phyloP scores from a whole-genome alignment of 1,140 invertebrate genomes.

The Orius laevigatus region DNA sequence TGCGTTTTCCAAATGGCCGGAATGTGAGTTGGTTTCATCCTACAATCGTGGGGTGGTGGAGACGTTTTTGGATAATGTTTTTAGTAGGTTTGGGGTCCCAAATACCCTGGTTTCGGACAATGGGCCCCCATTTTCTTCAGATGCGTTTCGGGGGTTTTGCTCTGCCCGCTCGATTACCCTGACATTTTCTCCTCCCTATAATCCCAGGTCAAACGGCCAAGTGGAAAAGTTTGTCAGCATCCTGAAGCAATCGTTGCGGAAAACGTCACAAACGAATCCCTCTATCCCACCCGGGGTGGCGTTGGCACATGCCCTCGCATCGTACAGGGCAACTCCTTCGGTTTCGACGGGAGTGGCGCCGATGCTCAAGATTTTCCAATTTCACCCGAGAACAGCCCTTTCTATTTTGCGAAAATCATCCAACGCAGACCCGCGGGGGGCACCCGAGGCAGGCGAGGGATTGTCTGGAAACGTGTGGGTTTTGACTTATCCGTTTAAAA shows the following conservation, averaged over 20 bases:
- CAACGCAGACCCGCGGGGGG: no score
- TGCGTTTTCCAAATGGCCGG: conserved; percentile 8
- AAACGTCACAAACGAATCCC: neutral
- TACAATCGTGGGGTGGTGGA: conserved; percentile 4
- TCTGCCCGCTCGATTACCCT: neutral
- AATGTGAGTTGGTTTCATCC: neutral
- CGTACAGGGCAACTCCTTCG: neutral
- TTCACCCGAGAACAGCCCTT: no score
- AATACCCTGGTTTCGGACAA: conserved; percentile 3
- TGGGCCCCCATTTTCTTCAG: conserved; percentile 5
- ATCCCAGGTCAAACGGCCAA: conserved; percentile 9
- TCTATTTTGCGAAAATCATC: no score
- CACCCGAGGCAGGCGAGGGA: no score
- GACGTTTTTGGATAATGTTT: conserved; percentile 6
- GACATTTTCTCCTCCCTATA: conserved; percentile 3
- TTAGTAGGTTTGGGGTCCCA: conserved; percentile 7
- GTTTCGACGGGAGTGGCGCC: neutral
- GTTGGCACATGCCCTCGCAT: neutral
- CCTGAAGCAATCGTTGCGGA: conserved; percentile 2
- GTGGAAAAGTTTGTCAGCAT: conserved; percentile 5
- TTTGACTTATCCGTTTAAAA: no score
- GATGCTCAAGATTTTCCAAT: no score
- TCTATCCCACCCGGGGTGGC: neutral
- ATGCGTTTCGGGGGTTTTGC: neutral
- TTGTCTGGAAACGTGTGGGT: no score